Base-by-base conservation (phyloP, 2,888 invertebrate genomes). In the Caenorhabditis wallacei region DNA sequence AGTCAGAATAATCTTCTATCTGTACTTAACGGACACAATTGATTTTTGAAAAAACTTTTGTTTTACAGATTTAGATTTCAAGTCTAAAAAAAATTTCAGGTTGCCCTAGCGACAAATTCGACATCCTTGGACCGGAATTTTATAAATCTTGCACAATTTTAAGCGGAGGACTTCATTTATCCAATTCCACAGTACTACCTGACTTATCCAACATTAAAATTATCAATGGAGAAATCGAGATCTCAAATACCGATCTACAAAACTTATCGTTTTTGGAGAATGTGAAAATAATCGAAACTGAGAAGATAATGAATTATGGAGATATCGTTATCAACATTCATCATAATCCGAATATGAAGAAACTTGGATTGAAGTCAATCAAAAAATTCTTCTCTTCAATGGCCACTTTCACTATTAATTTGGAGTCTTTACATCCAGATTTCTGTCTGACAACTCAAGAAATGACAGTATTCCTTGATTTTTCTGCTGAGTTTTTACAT, bases 291-390 rank as follows among this genome's bases (percentile, higher is more conserved):
- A 8, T 57, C 4, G n/a, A 57, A 2, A 13, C n/a, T 2, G 22
- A 43, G 0, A 24, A 10, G 2, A 2, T 13, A 10, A 5, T 30
- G 30, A 30, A 30, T 30, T 30, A n/a, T n/a, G 30, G 30, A 8
- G 30, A 30, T 30, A 11, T 59, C 1, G 4, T 4, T 40, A 2
- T 61, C 1, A 43, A 61, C 43, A 61, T 61, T 43, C 61, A 43
- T 43, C 61, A 61, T 43, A 61, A 61, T 61, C 8, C 24, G 8
- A 13, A 61, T 1, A 43, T 61, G 43, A 61, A 24, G 16, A 16
- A n/a, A 1, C 24, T 61, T 13, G 61, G 61, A n/a, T 24, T 22
- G 24, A 61, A 61, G 8, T 22, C 43, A 30, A 5, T 30, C 4
- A 30, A 4, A 11, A 43, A 43, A 13, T 43, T 43, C 5, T 43